phyloP scores from a whole-genome alignment of 2,888 invertebrate species.

The Platycnemis pennipes region DNA sequence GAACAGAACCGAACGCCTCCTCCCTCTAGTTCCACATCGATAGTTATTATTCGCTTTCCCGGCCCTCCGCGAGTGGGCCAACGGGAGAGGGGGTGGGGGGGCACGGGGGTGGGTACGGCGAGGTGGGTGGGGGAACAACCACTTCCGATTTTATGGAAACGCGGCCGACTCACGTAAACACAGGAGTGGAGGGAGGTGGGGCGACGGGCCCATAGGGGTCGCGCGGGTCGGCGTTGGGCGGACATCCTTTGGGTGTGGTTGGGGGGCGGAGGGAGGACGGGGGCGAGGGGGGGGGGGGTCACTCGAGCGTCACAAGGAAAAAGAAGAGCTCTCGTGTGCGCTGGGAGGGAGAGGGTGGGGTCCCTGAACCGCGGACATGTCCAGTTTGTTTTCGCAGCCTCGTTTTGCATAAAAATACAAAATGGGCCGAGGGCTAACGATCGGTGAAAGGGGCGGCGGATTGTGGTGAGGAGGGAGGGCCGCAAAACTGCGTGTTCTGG shows the following conservation, averaged over 20 bases:
- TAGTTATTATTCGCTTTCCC: not conserved
- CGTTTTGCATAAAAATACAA: slow-evolving; percentile 53
- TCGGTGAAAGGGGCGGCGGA: not conserved
- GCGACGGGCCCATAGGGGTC: not conserved
- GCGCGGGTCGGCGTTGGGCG: not conserved
- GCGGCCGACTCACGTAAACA: slow-evolving; percentile 10
- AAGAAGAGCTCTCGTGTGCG: not conserved
- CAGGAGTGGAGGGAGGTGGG: not conserved
- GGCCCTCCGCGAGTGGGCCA: not conserved
- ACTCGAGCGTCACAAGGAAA: not conserved
- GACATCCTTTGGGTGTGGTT: not conserved
- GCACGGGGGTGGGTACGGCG: too few relatives aligned
- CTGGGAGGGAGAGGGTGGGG: not conserved
- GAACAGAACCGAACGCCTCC: not conserved
- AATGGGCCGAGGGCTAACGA: not conserved
- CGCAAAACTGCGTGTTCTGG: not conserved
- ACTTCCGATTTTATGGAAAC: slow-evolving; percentile 39
- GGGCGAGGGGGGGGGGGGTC: not conserved
- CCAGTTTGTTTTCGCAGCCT: slow-evolving; percentile 21
- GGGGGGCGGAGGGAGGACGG: not conserved
- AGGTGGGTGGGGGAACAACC: not conserved
- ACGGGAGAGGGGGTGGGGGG: not conserved
- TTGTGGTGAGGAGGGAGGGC: not conserved
- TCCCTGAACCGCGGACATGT: slow-evolving; percentile 38
- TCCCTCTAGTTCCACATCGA: too few relatives aligned